Evolutionary conservation across 2,797 vertebrate genomes (phyloP).

Genomic region (Perodicticus potto): DNA sequence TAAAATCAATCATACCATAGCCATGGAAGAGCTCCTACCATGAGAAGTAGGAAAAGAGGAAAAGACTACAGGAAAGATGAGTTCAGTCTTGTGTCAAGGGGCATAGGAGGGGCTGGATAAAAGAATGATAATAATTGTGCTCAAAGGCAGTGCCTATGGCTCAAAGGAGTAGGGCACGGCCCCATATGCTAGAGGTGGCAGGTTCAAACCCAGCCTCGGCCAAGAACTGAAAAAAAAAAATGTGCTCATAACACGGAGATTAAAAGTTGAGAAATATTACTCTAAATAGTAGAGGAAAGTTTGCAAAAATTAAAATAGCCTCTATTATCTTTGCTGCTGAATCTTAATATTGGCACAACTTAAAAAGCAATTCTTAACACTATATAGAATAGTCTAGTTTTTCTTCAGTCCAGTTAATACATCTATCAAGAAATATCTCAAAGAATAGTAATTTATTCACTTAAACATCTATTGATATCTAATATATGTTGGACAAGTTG

Average conservation of each 20-base stretch:
- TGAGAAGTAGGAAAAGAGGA: not conserved
- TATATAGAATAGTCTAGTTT: not conserved
- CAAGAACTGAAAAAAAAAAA: not conserved
- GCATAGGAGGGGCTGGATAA: not conserved
- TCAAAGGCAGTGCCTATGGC: no score
- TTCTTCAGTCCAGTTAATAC: not conserved
- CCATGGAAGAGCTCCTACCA: not conserved
- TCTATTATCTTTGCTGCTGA: not conserved
- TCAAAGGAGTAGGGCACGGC: no score
- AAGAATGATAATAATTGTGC: not conserved
- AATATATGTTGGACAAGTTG: not conserved
- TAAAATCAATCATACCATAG: not conserved
- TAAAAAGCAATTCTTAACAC: not conserved
- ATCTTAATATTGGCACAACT: not conserved
- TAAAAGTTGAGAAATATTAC: not conserved
- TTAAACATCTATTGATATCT: not conserved
- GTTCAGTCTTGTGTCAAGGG: not conserved
- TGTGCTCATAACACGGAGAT: rapidly evolving
- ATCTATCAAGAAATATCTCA: not conserved
- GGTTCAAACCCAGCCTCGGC: no score
- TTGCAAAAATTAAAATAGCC: not conserved
- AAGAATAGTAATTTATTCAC: not conserved
- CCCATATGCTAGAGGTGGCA: no score
- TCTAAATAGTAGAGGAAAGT: not conserved
- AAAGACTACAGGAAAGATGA: not conserved